Percentiles rank a stretch among this genome's conserved stretches.
Evolutionary conservation across 2,888 invertebrate species (phyloP).

Genomic region (Rhaphigaster nebulosa): DNA sequence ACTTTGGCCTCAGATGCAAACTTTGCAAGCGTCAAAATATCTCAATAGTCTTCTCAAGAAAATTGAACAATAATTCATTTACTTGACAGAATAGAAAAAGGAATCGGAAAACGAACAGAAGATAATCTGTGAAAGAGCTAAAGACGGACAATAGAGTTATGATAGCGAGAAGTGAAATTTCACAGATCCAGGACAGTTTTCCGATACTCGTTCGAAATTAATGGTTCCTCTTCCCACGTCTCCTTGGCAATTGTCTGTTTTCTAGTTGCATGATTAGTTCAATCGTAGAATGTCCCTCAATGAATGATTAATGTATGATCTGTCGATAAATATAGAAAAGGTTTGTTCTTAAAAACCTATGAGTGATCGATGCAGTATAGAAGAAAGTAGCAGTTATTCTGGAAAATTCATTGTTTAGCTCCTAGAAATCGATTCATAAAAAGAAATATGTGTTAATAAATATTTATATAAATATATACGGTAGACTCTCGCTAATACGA

Average conservation of each 20-base stretch:
- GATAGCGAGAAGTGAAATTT: background rate
- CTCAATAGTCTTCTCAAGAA: too few relatives aligned
- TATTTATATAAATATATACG: too few relatives aligned
- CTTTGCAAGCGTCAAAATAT: too few relatives aligned
- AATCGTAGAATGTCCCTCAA: background rate
- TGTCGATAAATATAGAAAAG: background rate
- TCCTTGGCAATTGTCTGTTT: background rate
- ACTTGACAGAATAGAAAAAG: background rate
- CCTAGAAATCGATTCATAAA: background rate
- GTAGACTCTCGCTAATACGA: too few relatives aligned
- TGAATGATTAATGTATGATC: background rate
- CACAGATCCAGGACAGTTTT: background rate
- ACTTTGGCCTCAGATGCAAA: too few relatives aligned
- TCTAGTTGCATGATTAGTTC: background rate
- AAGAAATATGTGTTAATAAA: too few relatives aligned
- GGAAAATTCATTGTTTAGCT: background rate
- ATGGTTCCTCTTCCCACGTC: background rate
- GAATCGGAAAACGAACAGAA: background rate
- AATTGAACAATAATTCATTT: background rate
- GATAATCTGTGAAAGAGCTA: background rate
- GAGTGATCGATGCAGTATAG: background rate
- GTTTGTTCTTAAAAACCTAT: background rate
- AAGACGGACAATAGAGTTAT: background rate
- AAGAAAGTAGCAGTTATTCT: background rate
- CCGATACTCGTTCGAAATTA: conserved; percentile 13